Evolutionary conservation across 1,140 invertebrate genomes (phyloP).

Genomic region (Drosophila orena): DNA sequence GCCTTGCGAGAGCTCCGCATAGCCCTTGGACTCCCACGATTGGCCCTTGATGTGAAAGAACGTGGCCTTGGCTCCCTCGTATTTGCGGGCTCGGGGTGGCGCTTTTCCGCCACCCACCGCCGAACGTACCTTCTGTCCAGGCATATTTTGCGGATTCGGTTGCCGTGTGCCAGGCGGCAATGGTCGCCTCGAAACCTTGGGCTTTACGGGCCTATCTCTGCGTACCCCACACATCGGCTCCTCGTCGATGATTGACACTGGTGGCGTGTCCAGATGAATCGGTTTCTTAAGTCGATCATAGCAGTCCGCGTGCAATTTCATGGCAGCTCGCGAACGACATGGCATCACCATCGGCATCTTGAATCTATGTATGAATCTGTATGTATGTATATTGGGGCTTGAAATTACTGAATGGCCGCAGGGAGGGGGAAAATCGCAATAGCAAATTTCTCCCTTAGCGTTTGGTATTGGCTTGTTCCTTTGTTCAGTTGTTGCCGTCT

Average conservation of each 20-base stretch:
- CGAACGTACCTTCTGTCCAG: neutral
- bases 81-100: slow-evolving; percentile 17
- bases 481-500: neutral
- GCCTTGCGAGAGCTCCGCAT: slow-evolving; percentile 28
- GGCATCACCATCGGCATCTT: slow-evolving; percentile 55
- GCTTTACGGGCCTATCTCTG: slow-evolving; percentile 14
- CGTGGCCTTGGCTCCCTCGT: slow-evolving; percentile 54
- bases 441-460: neutral
- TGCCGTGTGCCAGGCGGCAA: slow-evolving; percentile 55
- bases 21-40: slow-evolving; percentile 65
- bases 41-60: slow-evolving; percentile 63
- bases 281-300: slow-evolving; percentile 53
- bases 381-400: neutral
- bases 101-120: slow-evolving; percentile 25
- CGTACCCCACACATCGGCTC: slow-evolving; percentile 13
- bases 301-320: slow-evolving; percentile 45
- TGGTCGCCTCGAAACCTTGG: neutral
- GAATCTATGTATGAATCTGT: neutral
- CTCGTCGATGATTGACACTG: slow-evolving; percentile 4
- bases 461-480: neutral
- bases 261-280: slow-evolving; percentile 28
- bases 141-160: slow-evolving; percentile 1
- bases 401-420: neutral
- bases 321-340: slow-evolving; percentile 34
- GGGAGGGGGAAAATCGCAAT: neutral